Conservation (phyloP, 2,888 invertebrate species). For the Tribolium freemani region DNA sequence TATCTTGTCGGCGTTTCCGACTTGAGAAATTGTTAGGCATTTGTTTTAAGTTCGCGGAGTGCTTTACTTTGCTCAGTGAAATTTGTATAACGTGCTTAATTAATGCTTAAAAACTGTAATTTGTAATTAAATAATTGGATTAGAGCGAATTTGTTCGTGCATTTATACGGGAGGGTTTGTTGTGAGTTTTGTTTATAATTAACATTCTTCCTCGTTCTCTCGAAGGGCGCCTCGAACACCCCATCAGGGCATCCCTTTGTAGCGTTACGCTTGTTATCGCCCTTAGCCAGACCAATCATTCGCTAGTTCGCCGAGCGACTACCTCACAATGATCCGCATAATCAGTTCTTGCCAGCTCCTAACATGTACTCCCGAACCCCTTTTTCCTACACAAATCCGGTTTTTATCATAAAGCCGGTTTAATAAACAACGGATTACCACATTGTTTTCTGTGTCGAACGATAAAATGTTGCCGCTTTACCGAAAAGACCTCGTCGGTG, state of each 20-base stretch:
- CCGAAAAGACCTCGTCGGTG: too few relatives aligned
- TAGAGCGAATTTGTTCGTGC: slow-evolving; percentile 52
- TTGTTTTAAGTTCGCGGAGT: slow-evolving; percentile 56
- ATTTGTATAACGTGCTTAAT: slow-evolving; percentile 59
- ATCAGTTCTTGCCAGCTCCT: slow-evolving; percentile 53
- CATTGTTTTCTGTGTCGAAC: slow-evolving; percentile 14
- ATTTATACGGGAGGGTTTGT: slow-evolving; percentile 47
- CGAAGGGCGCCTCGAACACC: slow-evolving; percentile 5
- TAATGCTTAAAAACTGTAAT: slow-evolving; percentile 60
- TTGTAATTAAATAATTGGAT: slow-evolving; percentile 60
- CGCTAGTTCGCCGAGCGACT: slow-evolving; percentile 50
- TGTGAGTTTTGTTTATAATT: slow-evolving; percentile 51
- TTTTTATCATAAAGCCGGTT: slow-evolving; percentile 28
- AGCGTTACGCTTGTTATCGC: slow-evolving; percentile 55
- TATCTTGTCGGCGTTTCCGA: slow-evolving; percentile 50
- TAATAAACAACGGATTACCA: slow-evolving; percentile 31
- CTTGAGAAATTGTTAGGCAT: slow-evolving; percentile 60
- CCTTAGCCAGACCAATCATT: slow-evolving; percentile 56
- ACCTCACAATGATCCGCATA: slow-evolving; percentile 56
- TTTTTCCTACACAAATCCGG: slow-evolving; percentile 10
- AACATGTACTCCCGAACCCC: slow-evolving; percentile 27
- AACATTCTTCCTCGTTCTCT: slow-evolving; percentile 46
- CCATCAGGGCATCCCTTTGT: slow-evolving; percentile 49
- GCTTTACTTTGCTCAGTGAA: slow-evolving; percentile 53
- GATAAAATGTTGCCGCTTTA: not conserved